Evolutionary conservation across 2,797 vertebrate species (phyloP), one percentile per base, ranked within the genome.

Genomic region (Alfaro cultratus): DNA sequence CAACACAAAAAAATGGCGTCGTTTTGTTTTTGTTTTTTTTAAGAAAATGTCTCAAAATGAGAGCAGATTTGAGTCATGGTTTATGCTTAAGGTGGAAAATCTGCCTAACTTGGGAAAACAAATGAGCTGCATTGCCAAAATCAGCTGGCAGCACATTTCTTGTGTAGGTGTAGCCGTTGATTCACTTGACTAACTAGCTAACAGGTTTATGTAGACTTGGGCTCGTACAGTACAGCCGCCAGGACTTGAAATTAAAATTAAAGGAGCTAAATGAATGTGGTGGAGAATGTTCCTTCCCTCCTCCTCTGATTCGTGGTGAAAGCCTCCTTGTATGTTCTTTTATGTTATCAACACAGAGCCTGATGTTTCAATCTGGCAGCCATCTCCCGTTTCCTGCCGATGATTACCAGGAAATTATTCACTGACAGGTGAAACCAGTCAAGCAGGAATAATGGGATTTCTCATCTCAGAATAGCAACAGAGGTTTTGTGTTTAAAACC

Each of bases 341-440:
- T 74, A 78, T 85, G 81, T 90, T 91, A 90, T 92, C 86, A 88
- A 84, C 82, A 81, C 75, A 77, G 79, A 85, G 86, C 81, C 88
- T 86, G 85, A 87, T 82, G 88, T 89, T 86, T 95, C 87, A 91
- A 92, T 94, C 89, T 91, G 91, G 86, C 90, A 87, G 83, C 85
- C 84, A 86, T 93, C 86, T 88, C 83, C 90, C 85, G 80, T 91
- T 87, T 89, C 86, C 83, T 47, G 31, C 80, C 77, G 80, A 86
- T 88, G 91, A 94, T 93, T 94, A 92, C 86, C 85, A 82, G 34
- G 62, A 83, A 89, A 91, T 90, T 78, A 90, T 92, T 93, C 86
- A 83, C 85, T 85, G 89, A 92, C 88, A 93, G 91, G 89, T 95
- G 89, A 94, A 93, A 76, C 81, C 89, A 92, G 90, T 87, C 89